Percentiles rank a stretch among this genome's conserved stretches.
Evolutionary conservation across 2,113 vertebrate species (phyloP).

Genomic region (Lota lota): DNA sequence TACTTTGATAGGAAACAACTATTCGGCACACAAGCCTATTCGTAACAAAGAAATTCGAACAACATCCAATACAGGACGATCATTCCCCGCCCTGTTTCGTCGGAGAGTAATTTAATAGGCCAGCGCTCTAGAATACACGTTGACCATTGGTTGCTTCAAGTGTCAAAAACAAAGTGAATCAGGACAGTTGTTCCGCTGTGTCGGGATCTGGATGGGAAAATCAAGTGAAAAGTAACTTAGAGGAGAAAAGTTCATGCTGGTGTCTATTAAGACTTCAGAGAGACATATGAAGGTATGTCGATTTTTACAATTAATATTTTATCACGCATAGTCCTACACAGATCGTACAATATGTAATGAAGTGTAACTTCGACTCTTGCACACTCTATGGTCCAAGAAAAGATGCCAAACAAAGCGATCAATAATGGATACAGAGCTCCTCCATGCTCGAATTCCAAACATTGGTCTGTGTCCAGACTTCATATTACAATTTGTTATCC

Average conservation of each 20-base stretch:
- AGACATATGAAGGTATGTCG: slow-evolving; percentile 66
- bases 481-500: too few relatives aligned
- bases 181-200: slow-evolving; percentile 41
- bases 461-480: too few relatives aligned
- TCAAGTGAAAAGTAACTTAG: slow-evolving; percentile 57
- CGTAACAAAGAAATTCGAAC: slow-evolving; percentile 67
- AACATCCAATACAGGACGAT: slow-evolving; percentile 33
- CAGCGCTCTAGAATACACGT: background rate
- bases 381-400: background rate
- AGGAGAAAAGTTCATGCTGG: slow-evolving; percentile 66
- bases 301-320: background rate
- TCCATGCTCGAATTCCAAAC: too few relatives aligned
- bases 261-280: slow-evolving; percentile 46
- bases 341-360: background rate
- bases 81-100: slow-evolving; percentile 29
- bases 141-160: slow-evolving; percentile 45
- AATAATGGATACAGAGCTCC: too few relatives aligned
- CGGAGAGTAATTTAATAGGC: slow-evolving; percentile 47
- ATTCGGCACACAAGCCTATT: background rate
- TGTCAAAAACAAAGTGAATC: slow-evolving; percentile 21
- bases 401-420: background rate
- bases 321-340: background rate
- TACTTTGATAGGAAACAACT: too few relatives aligned
- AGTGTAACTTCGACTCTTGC: slow-evolving; percentile 1
- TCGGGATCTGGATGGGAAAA: slow-evolving; percentile 57